phyloP scores from a whole-genome alignment of 2,113 vertebrate genomes.

The Petroica traversi region DNA sequence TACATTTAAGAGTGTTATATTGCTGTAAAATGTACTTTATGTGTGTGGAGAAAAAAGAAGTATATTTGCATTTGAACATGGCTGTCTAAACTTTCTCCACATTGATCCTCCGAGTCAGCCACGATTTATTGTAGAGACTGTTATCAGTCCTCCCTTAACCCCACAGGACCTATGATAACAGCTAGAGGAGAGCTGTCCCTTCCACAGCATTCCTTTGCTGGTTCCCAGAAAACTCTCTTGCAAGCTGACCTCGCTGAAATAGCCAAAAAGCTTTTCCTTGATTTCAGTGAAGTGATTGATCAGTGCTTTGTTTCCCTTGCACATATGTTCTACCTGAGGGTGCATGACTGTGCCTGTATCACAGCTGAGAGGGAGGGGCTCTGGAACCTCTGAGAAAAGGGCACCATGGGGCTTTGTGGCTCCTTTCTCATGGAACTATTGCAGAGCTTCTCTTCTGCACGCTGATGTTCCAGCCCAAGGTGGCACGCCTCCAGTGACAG shows the following conservation, averaged over 20 bases:
- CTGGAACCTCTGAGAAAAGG: background rate
- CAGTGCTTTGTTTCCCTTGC: background rate
- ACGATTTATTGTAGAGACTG: background rate
- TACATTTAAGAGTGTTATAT: background rate
- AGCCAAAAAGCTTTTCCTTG: background rate
- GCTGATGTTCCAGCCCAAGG: background rate
- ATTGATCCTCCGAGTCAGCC: background rate
- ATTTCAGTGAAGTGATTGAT: background rate
- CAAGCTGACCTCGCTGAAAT: background rate
- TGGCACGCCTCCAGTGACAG: accelerated
- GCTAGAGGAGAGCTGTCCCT: background rate
- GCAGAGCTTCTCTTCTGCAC: background rate
- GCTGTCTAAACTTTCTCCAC: background rate
- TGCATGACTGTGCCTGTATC: background rate
- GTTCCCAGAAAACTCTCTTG: background rate
- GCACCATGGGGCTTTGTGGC: background rate
- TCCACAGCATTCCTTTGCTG: background rate
- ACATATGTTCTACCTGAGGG: too few species aligned
- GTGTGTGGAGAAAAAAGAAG: background rate
- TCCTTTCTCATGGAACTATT: background rate
- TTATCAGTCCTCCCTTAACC: background rate
- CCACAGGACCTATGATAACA: background rate
- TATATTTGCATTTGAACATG: background rate
- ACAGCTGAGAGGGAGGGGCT: background rate
- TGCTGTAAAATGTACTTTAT: background rate